Conservation (phyloP, 1,140 invertebrate species). For the Drosophila leontia region DNA sequence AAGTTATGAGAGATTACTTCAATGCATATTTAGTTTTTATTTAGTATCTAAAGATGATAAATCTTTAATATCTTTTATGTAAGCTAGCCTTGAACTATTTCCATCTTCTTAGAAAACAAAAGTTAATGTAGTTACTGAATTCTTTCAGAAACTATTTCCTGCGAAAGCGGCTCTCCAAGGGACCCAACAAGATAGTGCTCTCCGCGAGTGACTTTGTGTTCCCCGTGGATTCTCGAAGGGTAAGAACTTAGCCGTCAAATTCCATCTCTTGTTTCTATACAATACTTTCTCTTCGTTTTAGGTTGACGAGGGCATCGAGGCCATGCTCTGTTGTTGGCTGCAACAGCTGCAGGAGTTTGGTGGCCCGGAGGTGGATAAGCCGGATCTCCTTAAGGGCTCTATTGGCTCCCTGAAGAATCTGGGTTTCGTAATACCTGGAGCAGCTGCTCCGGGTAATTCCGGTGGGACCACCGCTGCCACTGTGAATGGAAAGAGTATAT, state of each 20-base stretch:
- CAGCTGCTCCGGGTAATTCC: constrained; percentile 77
- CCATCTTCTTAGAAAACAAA: not conserved
- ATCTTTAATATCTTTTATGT: too few relatives aligned
- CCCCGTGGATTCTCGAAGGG: constrained; percentile 88
- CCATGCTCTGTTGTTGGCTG: constrained; percentile 92
- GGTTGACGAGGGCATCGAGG: constrained; percentile 93
- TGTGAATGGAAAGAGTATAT: constrained; percentile 73
- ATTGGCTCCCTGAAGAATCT: constrained; percentile 88
- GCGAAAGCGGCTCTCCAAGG: constrained; percentile 89
- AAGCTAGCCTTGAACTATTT: not conserved
- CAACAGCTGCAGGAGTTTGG: constrained; percentile 92
- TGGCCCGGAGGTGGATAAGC: constrained; percentile 92
- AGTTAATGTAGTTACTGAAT: not conserved
- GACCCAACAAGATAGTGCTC: constrained; percentile 91
- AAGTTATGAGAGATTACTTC: not conserved
- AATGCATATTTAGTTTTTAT: too few relatives aligned
- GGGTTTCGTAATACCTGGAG: constrained; percentile 84
- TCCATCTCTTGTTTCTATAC: not conserved
- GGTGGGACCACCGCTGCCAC: constrained; percentile 85
- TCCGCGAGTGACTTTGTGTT: constrained; percentile 91
- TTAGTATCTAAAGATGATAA: too few relatives aligned
- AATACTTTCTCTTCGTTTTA: constrained; percentile 55
- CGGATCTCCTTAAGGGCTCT: constrained; percentile 92
- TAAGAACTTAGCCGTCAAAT: constrained; percentile 79
- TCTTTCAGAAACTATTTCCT: constrained; percentile 87